Percentiles rank a stretch among this genome's conserved stretches.
Conservation (phyloP, 2,888 invertebrate genomes). For the Epsilonema sp. region DNA sequence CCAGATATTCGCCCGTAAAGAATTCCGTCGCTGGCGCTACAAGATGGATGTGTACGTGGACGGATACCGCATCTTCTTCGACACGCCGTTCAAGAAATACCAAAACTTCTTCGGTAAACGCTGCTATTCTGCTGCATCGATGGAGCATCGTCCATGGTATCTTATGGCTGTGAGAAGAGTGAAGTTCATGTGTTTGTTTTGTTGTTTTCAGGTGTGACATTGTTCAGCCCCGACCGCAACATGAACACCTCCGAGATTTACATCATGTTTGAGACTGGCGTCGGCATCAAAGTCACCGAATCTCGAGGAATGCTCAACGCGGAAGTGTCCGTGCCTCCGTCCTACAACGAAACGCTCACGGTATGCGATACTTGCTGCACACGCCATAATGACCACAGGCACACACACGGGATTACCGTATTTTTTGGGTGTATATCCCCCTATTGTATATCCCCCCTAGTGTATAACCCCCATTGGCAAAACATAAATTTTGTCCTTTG, state of each 20-base stretch:
- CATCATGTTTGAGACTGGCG: constrained; percentile 79
- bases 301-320: constrained; percentile 59
- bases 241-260: constrained; percentile 82
- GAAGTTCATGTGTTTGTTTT: too few relatives aligned
- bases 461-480: too few relatives aligned
- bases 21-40: constrained; percentile 68
- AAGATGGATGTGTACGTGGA: constrained; percentile 73
- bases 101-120: constrained; percentile 75
- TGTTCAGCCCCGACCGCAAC: constrained; percentile 70
- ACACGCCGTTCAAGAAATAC: constrained; percentile 59
- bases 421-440: too few relatives aligned
- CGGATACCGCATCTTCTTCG: constrained; percentile 62
- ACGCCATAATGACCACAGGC: too few relatives aligned
- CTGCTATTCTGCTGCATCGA: too few relatives aligned
- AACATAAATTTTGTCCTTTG: too few relatives aligned
- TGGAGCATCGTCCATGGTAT: too few relatives aligned
- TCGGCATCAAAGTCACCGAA: constrained; percentile 73
- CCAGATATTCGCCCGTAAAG: constrained; percentile 61
- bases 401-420: too few relatives aligned
- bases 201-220: constrained; percentile 53
- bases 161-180: too few relatives aligned
- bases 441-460: too few relatives aligned
- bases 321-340: constrained; percentile 29
- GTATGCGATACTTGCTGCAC: too few relatives aligned
- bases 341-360: constrained; percentile 49